These are phyloP conservation scores for Stratiomys singularior DNA, from an alignment of 2,888 invertebrate species.

Conservation along the genomic window DNA sequence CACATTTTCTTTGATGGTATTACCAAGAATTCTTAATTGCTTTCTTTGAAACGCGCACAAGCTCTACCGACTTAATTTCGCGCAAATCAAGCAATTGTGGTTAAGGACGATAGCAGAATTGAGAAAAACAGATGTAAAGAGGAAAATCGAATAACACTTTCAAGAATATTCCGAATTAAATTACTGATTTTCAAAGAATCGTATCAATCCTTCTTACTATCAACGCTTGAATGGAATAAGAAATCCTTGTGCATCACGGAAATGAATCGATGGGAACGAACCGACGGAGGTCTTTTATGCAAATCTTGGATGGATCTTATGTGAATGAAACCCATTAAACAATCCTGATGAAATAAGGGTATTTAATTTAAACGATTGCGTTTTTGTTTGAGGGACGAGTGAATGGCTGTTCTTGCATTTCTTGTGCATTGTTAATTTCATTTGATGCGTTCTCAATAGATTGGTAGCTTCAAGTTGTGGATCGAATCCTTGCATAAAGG, in stretches of 20 bases:
- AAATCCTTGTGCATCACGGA: too few species aligned
- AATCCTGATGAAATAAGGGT: conserved; percentile 5
- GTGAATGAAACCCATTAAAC: conserved; percentile 1
- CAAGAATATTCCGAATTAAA: not conserved
- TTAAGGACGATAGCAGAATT: not conserved
- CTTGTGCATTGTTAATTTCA: not conserved
- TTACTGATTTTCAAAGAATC: not conserved
- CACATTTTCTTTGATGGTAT: conserved; percentile 10
- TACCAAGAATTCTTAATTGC: conserved; percentile 7
- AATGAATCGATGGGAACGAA: not conserved
- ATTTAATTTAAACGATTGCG: not conserved
- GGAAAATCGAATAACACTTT: conserved; percentile 37
- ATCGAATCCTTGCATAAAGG: too few species aligned
- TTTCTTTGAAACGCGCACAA: not conserved
- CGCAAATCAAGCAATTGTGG: not conserved
- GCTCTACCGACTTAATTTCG: too few species aligned
- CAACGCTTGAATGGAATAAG: too few species aligned
- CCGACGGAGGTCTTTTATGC: not conserved
- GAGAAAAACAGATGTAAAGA: not conserved
- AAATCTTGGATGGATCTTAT: not conserved
- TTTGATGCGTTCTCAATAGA: not conserved
- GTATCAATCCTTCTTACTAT: not conserved
- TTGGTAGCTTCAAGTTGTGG: too few species aligned
- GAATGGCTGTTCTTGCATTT: not conserved
- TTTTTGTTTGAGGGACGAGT: not conserved